A percentile compares a stretch with the other conserved stretches of the same genome.
Evolutionary conservation across 2,113 vertebrate species (phyloP).

Genomic region (Vireo altiloquus): DNA sequence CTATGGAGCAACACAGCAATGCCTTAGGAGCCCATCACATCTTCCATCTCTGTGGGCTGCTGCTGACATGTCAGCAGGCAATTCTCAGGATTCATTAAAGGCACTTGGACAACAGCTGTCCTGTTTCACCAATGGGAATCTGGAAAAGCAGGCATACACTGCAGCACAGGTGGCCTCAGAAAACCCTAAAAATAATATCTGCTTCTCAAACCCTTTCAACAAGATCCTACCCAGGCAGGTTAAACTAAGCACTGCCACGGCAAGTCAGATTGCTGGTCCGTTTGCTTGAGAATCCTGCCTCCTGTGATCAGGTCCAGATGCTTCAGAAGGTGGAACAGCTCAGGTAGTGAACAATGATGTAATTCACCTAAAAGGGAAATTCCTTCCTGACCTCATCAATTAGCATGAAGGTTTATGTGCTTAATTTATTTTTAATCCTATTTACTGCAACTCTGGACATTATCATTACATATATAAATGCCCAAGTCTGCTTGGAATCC

Average conservation of each 20-base stretch:
- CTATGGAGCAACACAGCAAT: neutral
- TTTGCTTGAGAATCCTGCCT: neutral
- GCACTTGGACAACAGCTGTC: neutral
- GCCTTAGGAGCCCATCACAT: neutral
- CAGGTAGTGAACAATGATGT: neutral
- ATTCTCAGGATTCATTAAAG: neutral
- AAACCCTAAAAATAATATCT: neutral
- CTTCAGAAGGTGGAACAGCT: conserved; percentile 16
- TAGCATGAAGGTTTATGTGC: conserved; percentile 39
- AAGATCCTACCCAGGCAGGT: neutral
- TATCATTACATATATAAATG: neutral
- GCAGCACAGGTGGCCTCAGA: neutral
- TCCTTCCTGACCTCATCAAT: conserved; percentile 57
- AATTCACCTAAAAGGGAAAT: conserved; percentile 36
- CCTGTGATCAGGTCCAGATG: conserved; percentile 5
- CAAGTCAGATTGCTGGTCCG: neutral
- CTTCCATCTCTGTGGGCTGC: neutral
- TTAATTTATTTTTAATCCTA: conserved; percentile 59
- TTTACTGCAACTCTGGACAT: conserved; percentile 46
- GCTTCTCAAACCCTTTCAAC: neutral
- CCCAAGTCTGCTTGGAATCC: conserved; percentile 18
- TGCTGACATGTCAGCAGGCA: neutral
- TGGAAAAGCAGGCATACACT: neutral
- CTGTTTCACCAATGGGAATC: neutral
- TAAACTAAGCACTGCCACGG: neutral